Base-by-base conservation (phyloP, 2,113 vertebrate species). In the Edolisoma coerulescens region DNA sequence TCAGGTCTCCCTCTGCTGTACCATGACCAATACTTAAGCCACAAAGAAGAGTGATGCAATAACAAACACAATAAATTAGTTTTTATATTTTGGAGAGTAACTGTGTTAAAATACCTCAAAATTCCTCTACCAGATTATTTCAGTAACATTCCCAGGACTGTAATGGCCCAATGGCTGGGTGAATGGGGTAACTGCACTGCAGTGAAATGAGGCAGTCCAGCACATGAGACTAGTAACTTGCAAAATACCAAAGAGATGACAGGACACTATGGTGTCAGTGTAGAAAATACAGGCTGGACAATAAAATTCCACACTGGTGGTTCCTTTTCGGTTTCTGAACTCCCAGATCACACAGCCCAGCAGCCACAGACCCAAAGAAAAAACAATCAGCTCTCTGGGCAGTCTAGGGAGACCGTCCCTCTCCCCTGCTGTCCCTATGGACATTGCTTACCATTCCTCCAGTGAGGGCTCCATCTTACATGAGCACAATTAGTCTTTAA, bases 161-260 rank as follows among this genome's bases (percentile, higher is more conserved):
- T 49, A 80, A 50, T 4, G 5, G 35, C 18, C 41, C 41, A 44
- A 47, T 1, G 1, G 27, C 9, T 19, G 8, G 53, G 35, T 52
- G 37, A 60, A 23, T 16, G 35, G 42, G 14, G 18, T 5, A 77
- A 44, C 20, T 81, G 41, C n/a, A 27, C 13, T 37, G 49, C 2
- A 2, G 24, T 41, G 32, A 44, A 56, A 61, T 39, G 57, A 59
- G 49, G 41, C 74, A 74, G 21, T 37, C 19, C 63, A 83, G 50
- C 18, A 78, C 28, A 37, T 0, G 0, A 45, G 26, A 63, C 20
- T 1, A 56, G 35, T 41, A 73, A 74, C 26, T 33, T 69, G 13
- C 28, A 24, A 87, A 93, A 90, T n/a, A 47, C 13, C 7, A 53
- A 22, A 69, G 13, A 8, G 11, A 54, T 19, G 39, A 49, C 16